A percentile compares a stretch with the other conserved stretches of the same genome.
These are phyloP conservation scores for Phalacrocorax carbo DNA, from an alignment of 2,113 vertebrate genomes.

Conservation along the genomic window DNA sequence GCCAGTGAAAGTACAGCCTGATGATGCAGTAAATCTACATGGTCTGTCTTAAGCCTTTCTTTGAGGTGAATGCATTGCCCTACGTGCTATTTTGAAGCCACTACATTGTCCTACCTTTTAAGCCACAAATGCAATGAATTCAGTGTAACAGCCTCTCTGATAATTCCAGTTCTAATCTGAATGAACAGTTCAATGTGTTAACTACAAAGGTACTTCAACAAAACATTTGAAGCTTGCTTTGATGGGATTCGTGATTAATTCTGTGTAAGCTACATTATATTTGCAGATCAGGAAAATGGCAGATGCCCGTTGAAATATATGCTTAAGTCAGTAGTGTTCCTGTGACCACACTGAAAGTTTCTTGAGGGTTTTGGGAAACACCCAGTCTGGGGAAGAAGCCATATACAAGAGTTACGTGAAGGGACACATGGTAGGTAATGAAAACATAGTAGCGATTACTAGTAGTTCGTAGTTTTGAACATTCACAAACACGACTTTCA, in stretches of 20 bases:
- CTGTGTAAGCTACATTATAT: background rate
- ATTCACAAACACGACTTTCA: background rate
- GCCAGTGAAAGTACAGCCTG: background rate
- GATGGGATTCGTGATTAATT: background rate
- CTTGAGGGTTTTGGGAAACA: background rate
- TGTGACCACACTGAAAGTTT: background rate
- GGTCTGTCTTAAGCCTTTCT: background rate
- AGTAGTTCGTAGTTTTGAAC: background rate
- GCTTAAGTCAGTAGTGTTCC: background rate
- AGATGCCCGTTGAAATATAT: background rate
- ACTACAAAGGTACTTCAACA: background rate
- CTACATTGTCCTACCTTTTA: background rate
- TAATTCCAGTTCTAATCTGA: background rate
- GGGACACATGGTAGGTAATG: background rate
- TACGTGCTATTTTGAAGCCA: background rate
- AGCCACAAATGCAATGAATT: background rate
- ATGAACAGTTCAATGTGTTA: background rate
- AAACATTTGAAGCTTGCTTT: background rate
- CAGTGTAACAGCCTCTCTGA: background rate
- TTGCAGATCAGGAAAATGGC: background rate
- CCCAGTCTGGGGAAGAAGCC: background rate
- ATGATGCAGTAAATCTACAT: background rate
- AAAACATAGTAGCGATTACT: background rate
- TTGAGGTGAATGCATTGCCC: background rate
- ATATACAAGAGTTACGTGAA: background rate